A percentile compares a stretch with the other conserved stretches of the same genome.
Evolutionary conservation across 2,113 vertebrate genomes (phyloP).

Genomic region (Sturnus vulgaris): DNA sequence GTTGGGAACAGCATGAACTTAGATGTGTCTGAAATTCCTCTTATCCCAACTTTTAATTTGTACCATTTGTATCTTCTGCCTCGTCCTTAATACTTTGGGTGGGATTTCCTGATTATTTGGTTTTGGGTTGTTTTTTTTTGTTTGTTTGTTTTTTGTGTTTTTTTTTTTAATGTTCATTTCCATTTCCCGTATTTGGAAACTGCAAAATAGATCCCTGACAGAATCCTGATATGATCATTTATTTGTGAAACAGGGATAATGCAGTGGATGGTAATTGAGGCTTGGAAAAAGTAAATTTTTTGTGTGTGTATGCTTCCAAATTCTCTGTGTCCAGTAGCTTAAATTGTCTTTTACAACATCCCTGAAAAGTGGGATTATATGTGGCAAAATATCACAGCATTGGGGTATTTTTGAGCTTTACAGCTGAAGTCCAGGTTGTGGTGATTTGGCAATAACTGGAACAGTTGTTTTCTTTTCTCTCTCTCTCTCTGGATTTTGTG

Average conservation of each 20-base stretch:
- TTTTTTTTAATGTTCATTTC: neutral
- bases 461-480: neutral
- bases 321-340: neutral
- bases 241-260: neutral
- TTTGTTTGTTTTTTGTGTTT: too few species aligned
- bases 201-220: neutral
- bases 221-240: neutral
- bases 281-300: neutral
- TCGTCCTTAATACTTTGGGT: neutral
- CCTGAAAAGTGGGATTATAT: neutral
- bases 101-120: neutral
- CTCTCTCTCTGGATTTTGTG: neutral
- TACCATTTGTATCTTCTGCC: neutral
- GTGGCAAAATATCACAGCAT: rapidly evolving
- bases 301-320: neutral
- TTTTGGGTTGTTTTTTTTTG: neutral
- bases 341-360: neutral
- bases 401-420: neutral
- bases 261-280: neutral
- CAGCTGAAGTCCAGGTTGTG: neutral
- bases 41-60: neutral
- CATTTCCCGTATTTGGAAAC: neutral
- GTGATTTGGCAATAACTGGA: neutral
- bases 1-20: neutral
- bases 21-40: neutral